Evolutionary conservation across 2,888 invertebrate species (phyloP), one percentile per base, ranked within the genome.

Genomic region (Miltochrista miniata): DNA sequence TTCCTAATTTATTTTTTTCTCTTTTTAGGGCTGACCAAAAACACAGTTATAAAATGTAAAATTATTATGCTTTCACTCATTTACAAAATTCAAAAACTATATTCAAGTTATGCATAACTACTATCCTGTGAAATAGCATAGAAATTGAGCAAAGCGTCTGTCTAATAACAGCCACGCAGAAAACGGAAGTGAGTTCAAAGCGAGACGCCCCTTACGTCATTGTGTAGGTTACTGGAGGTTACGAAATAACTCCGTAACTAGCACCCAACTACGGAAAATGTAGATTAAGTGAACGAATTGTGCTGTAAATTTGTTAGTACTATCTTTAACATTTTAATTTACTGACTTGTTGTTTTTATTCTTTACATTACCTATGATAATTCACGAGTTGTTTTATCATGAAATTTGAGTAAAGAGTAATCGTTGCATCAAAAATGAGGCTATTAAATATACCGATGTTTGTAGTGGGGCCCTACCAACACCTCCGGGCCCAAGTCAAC

Each of bases 181-280:
- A 75, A 77, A 76, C 81, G 82, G 81, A 83, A 83, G 76, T 69
- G 68, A 73, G 68, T 71, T 75, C 79, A 78, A 79, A 80, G 78
- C 76, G 67, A 62, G 72, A 62, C 72, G 69, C 70, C 80, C 76
- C 79, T 81, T 79, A 79, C 76, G 81, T 76, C 81, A 83, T 81
- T 81, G 82, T 83, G 81, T 79, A 74, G 69, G 69, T 66, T 70
- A 76, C 74, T 72, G 62, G 72, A 79, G 83, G 81, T 82, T 83
- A 73, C 74, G 70, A 74, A 81, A 80, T 80, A 83, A 83, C 76
- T 83, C 79, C 48, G 61, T 69, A 81, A 82, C 80, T 79, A 67
- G 70, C 72, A 61, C 64, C 69, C 72, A 69, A 79, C 74, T 79
- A 70, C 72, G 76, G 80, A 75, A 81, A 81, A 81, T 78, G 67